These are phyloP conservation scores for Microctonus brassicae DNA, from an alignment of 2,888 invertebrate genomes.

Conservation along the genomic window DNA sequence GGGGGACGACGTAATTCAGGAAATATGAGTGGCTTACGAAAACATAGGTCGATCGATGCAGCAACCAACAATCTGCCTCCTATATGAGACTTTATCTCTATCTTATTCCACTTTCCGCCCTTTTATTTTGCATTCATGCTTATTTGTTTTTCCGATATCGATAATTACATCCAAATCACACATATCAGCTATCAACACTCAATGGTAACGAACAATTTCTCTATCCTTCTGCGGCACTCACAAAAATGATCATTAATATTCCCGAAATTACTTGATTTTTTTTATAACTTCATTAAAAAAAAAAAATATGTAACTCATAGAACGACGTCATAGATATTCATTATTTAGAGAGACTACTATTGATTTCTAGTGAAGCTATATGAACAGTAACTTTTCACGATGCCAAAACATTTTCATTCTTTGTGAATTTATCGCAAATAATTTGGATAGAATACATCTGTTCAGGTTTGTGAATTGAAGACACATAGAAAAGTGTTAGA, in stretches of 20 bases:
- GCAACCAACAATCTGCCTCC: constrained; percentile 60
- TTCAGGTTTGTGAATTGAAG: neutral
- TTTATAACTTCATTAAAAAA: neutral
- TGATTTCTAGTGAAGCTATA: neutral
- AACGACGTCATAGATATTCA: neutral
- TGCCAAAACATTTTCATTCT: neutral
- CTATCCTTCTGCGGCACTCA: neutral
- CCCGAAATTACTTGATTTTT: neutral
- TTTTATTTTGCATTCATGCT: neutral
- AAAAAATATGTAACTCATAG: no score
- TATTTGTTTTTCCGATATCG: neutral
- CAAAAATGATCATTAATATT: neutral
- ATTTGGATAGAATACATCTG: no score
- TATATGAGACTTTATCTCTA: constrained; percentile 37
- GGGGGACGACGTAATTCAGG: constrained; percentile 44
- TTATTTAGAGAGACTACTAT: neutral
- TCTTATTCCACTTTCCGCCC: neutral
- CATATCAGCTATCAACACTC: neutral
- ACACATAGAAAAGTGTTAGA: no score
- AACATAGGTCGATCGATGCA: constrained; percentile 60
- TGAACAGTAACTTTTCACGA: neutral
- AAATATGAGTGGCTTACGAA: constrained; percentile 32
- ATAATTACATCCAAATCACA: neutral
- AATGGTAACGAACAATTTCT: constrained; percentile 9
- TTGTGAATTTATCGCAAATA: no score